Percentiles rank a stretch among this genome's conserved stretches.
phyloP scores from a whole-genome alignment of 2,888 invertebrate species.

The Thera obeliscata region DNA sequence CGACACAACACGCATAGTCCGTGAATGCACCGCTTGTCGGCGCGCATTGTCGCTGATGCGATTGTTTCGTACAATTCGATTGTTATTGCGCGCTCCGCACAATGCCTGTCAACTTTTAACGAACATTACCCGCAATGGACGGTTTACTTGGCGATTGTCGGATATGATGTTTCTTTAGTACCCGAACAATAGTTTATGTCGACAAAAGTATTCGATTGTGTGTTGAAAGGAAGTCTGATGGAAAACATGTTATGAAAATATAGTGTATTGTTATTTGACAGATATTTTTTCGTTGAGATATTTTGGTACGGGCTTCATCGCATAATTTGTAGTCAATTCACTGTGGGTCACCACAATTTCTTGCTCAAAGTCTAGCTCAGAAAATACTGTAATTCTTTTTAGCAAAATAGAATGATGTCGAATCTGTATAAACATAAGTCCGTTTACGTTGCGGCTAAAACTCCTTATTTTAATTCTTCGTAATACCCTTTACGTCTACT shows the following conservation, averaged over 20 bases:
- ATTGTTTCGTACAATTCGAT: slow-evolving; percentile 34
- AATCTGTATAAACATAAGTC: neutral
- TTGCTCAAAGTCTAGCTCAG: too few species aligned
- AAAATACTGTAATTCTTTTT: too few species aligned
- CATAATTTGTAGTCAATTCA: too few species aligned
- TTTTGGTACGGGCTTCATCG: neutral
- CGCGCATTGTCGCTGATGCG: slow-evolving; percentile 22
- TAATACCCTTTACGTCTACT: neutral
- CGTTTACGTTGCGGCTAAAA: neutral
- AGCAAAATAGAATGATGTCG: neutral
- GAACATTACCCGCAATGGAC: slow-evolving; percentile 34
- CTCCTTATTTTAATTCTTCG: neutral
- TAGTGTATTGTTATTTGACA: neutral
- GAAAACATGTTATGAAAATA: neutral
- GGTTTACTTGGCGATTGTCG: slow-evolving; percentile 24
- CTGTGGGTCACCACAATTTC: too few species aligned
- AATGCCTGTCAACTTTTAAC: slow-evolving; percentile 38
- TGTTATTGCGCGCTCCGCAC: slow-evolving; percentile 32
- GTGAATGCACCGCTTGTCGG: slow-evolving; percentile 13
- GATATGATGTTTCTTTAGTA: slow-evolving; percentile 25
- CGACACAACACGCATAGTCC: slow-evolving; percentile 17
- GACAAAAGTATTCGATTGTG: slow-evolving; percentile 3
- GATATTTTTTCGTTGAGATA: neutral
- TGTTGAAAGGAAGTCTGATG: neutral
- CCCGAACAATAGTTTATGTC: slow-evolving; percentile 27